Base-by-base conservation (phyloP, 1,140 invertebrate species). In the Seison nebaliae region DNA sequence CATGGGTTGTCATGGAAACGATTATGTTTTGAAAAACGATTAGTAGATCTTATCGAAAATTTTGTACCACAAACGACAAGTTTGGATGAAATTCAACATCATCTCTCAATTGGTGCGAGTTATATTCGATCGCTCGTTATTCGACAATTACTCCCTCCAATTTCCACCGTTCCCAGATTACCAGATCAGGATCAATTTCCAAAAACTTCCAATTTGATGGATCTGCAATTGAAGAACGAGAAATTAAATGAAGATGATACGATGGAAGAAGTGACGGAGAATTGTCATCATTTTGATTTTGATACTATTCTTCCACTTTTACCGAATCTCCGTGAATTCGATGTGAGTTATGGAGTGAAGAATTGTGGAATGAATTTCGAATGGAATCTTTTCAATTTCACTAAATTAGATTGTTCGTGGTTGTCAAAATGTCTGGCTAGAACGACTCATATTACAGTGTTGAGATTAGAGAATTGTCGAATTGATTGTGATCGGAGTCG, bases 321-420 rank as follows among this genome's bases (percentile, higher is more conserved):
- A 28, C 48, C 50, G 5, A 47, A 48, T 38, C 37, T 60, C n/a
- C 46, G 52, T 44, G 55, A 59, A 34, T 38, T 60, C 5, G 46
- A 49, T 32, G 34, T 60, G 12, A 49, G 48, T n/a, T 60, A 55
- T 47, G 51, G 52, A 21, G 55, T 60, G 0, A 46, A 44, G 38
- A 52, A 60, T 43, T 59, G 56, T 48, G 58, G 58, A 12, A 60
- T 59, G 56, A 59, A 60, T 44, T 60, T 60, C 51, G 54, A 59
- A 38, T 59, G 58, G 58, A 53, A 50, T 43, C 41, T 59, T 17
- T 60, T 60, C 46, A 50, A 58, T 43, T 59, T 60, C 37, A 59
- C 58, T 19, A 51, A 52, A 7, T 47, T 49, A 43, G 58, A 60
- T 43, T 59, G 57, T 44, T 41, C 52, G 33, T 51, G 48, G 36